phyloP scores from a whole-genome alignment of 37 sponge, comb jelly and placozoan genomes.

The Ephydatia muelleri region DNA sequence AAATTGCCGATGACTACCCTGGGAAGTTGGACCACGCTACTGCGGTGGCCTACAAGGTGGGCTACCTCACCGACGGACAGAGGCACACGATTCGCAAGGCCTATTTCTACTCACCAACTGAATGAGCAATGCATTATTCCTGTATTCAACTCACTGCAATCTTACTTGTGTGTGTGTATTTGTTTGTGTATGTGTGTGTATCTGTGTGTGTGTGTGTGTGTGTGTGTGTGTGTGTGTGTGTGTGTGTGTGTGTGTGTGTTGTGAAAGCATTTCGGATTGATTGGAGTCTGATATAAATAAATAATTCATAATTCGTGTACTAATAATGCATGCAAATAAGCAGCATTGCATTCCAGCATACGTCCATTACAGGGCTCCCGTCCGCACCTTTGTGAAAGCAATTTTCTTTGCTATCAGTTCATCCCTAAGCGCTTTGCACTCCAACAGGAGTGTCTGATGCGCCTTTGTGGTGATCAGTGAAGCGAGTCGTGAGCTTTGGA shows the following conservation, averaged over 20 bases:
- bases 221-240: too few species aligned
- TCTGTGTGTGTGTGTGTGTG: too few species aligned
- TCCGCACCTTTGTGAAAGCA: not conserved
- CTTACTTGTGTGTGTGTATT: too few species aligned
- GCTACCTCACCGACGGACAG: not conserved
- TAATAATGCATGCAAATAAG: too few species aligned
- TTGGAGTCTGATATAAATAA: too few species aligned
- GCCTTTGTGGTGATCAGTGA: not conserved
- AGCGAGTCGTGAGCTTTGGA: not conserved
- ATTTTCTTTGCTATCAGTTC: constrained; percentile 28
- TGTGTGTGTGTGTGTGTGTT: too few species aligned
- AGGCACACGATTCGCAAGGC: not conserved
- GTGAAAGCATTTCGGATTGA: too few species aligned
- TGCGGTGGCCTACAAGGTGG: constrained; percentile 60
- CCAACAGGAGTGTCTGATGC: not conserved
- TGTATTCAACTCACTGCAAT: too few species aligned
- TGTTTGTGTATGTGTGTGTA: not conserved
- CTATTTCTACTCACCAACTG: not conserved
- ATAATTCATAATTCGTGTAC: too few species aligned
- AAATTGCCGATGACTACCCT: constrained; percentile 38
- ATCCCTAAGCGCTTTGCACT: constrained; percentile 21
- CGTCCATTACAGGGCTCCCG: too few species aligned
- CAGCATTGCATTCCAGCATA: too few species aligned
- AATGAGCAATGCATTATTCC: too few species aligned
- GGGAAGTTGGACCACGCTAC: constrained; percentile 90